Conservation (phyloP, 2,797 vertebrate species). For the Eulemur mongoz region DNA sequence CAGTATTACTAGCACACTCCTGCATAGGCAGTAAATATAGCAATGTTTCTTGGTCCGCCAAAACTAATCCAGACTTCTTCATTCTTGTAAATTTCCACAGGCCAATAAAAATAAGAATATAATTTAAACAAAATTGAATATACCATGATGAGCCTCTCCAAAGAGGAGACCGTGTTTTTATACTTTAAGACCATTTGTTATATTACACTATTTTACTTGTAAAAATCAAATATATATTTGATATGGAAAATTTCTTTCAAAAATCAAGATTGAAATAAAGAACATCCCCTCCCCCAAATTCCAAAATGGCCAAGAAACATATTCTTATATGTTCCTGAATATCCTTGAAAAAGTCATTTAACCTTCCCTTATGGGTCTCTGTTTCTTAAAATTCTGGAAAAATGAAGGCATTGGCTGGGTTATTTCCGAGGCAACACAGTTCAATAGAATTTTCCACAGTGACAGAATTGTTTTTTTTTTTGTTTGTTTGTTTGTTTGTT, state of each 20-base stretch:
- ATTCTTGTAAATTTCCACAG: conserved; percentile 32
- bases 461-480: background rate
- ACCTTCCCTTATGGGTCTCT: background rate
- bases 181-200: background rate
- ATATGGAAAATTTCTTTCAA: background rate
- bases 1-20: background rate
- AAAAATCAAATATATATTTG: conserved; percentile 32
- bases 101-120: conserved; percentile 25
- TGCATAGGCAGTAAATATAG: background rate
- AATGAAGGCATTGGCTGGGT: background rate
- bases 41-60: background rate
- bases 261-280: conserved; percentile 27
- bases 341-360: background rate
- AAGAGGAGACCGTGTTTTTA: background rate
- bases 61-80: background rate
- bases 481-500: too few species aligned
- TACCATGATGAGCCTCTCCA: background rate
- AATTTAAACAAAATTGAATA: background rate
- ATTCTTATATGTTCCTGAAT: background rate
- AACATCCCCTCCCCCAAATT: background rate
- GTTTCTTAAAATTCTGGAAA: conserved; percentile 53
- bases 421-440: background rate
- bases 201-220: background rate
- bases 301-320: background rate
- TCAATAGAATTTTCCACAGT: background rate